A percentile compares a stretch with the other conserved stretches of the same genome.
Evolutionary conservation across 2,113 vertebrate species (phyloP).

Genomic region (Tonatia bakeri): DNA sequence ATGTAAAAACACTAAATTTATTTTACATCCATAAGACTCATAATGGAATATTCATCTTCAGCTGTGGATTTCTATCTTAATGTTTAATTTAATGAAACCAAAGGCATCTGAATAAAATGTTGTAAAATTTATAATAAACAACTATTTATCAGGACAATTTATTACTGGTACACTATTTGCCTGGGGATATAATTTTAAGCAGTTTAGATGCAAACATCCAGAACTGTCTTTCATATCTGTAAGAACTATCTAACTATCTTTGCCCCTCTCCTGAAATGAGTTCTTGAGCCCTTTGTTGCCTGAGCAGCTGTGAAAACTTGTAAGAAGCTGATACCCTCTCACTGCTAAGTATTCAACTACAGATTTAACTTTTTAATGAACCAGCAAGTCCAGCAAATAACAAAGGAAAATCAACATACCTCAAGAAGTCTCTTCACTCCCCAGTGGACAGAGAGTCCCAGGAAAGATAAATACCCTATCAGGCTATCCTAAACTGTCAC

Average conservation of each 20-base stretch:
- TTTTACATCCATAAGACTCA: slow-evolving; percentile 55
- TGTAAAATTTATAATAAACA: slow-evolving; percentile 64
- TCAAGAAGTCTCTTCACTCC: not conserved
- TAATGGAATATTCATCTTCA: slow-evolving; percentile 66
- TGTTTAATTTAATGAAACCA: slow-evolving; percentile 71
- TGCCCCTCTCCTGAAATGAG: not conserved
- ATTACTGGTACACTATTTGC: slow-evolving; percentile 27
- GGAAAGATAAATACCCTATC: not conserved
- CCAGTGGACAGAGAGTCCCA: not conserved
- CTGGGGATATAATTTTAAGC: slow-evolving; percentile 47
- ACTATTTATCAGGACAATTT: slow-evolving; percentile 62
- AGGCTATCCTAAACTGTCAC: not conserved
- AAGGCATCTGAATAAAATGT: slow-evolving; percentile 60
- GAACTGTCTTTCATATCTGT: slow-evolving; percentile 41
- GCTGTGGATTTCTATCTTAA: slow-evolving; percentile 46
- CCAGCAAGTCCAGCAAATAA: not conserved
- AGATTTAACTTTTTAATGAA: not conserved
- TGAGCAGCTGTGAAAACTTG: not conserved
- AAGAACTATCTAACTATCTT: not conserved
- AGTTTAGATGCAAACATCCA: slow-evolving; percentile 48
- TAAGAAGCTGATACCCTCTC: not conserved
- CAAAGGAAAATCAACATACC: not conserved
- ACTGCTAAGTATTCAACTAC: not conserved
- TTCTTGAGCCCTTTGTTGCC: not conserved
- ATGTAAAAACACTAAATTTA: slow-evolving; percentile 62